Base-by-base conservation (phyloP, 2,888 invertebrate species). In the Amitus sp. region DNA sequence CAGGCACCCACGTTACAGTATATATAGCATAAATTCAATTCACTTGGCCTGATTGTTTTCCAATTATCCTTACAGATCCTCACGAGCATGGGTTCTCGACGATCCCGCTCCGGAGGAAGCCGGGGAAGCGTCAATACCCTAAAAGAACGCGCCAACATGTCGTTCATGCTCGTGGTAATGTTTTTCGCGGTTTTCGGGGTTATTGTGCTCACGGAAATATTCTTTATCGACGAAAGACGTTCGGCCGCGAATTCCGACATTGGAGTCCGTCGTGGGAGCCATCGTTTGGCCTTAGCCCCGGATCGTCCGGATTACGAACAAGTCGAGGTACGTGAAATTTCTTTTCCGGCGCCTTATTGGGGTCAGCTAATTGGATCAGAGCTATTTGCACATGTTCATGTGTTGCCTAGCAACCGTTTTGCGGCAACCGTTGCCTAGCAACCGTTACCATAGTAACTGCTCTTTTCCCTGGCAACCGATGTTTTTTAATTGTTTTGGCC, bases 131-230 rank as follows among this genome's bases (percentile, higher is more conserved):
- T 83, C 82, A 82, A 87, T 85, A 80, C 88, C 85, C 82, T 87
- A 28, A 82, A 90, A 75, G 93, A 94, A 82, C 87, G 94, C 71
- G 93, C 93, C 70, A 91, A 92, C 82, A 90, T 94, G 87, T 94
- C 93, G 77, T 94, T 95, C 84, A 90, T 94, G 83, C 91, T 95
- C 81, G 94, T 95, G 66, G 88, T 95, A 71, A 93, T 94, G 86
- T 95, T 95, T 83, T 94, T 95, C 82, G 92, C 91, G 37, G 90
- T 95, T 58, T 95, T 95, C 80, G 93, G 93, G 43, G 86, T 94
- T 73, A 95, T 95, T 75, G 90, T 95, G 62, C 86, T 95, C 69
- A 94, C 94, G 64, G 94, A 95, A 84, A 90, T 94, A 73, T 87
- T 93, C 76, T 84, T 89, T 70, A 87, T 88, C 67, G 88, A 85